Evolutionary conservation across 1,140 invertebrate genomes (phyloP).

Genomic region (Drosophila ohnishii): DNA sequence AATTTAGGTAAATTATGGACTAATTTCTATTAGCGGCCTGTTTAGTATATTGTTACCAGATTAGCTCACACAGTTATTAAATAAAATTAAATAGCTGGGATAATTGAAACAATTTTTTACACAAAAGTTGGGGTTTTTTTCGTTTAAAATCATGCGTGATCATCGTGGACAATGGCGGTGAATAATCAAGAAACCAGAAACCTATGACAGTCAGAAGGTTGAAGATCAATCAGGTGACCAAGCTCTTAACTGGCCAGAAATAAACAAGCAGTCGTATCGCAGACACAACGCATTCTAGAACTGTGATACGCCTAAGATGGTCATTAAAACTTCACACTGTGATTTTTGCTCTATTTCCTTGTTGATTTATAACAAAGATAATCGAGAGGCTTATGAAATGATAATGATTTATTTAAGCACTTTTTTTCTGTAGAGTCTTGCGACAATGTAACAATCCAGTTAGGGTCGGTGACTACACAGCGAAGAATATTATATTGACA

Average conservation of each 20-base stretch:
- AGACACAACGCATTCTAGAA: not conserved
- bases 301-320: not conserved
- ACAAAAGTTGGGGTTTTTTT: constrained; percentile 3
- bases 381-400: not conserved
- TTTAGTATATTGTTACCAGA: constrained; percentile 13
- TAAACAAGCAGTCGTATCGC: constrained; percentile 20
- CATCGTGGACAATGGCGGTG: constrained; percentile 15
- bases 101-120: constrained; percentile 19
- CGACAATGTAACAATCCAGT: constrained; percentile 1
- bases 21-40: constrained; percentile 38
- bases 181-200: constrained; percentile 26
- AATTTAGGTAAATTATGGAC: constrained; percentile 27
- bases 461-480: not conserved
- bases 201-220: constrained; percentile 12
- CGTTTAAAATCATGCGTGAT: constrained; percentile 17
- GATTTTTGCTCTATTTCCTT: constrained; percentile 11
- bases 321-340: constrained; percentile 6
- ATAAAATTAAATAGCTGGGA: constrained; percentile 12
- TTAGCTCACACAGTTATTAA: constrained; percentile 20
- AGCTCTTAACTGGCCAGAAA: constrained; percentile 22
- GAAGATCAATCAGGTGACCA: constrained; percentile 45
- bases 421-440: not conserved
- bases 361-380: constrained; percentile 13
- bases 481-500: not conserved
- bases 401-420: constrained; percentile 12